These are phyloP conservation scores for Characodon lateralis DNA, from an alignment of 2,797 vertebrate genomes.

Conservation along the genomic window DNA sequence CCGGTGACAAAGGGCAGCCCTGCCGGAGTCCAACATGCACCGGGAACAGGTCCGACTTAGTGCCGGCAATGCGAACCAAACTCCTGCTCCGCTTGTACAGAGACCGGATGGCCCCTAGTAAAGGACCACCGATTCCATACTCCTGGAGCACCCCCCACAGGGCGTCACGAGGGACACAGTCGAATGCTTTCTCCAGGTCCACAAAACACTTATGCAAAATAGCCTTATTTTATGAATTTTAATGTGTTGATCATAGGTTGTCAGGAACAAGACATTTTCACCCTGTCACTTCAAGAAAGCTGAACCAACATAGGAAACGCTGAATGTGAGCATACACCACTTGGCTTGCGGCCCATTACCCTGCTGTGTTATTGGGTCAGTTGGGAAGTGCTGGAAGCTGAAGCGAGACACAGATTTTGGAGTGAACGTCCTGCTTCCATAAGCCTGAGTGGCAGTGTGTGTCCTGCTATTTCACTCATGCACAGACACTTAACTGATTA, in stretches of 20 bases:
- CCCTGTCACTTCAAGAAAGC: conserved; percentile 17
- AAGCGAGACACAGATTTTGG: conserved; percentile 44
- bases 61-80: too few relatives aligned
- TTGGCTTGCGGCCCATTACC: conserved; percentile 39
- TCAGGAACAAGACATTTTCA: conserved; percentile 27
- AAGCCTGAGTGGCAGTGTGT: conserved; percentile 22
- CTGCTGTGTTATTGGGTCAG: conserved; percentile 53
- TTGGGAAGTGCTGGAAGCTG: conserved; percentile 35
- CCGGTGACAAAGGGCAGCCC: too few relatives aligned
- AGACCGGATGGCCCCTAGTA: too few relatives aligned
- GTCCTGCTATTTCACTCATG: conserved; percentile 26
- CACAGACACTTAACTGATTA: conserved; percentile 44
- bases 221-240: conserved; percentile 22
- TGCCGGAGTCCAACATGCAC: too few relatives aligned
- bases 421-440: conserved; percentile 35
- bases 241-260: conserved; percentile 18
- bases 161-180: too few relatives aligned
- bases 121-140: too few relatives aligned
- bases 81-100: too few relatives aligned
- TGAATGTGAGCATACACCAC: conserved; percentile 24
- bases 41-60: too few relatives aligned
- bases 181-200: too few relatives aligned
- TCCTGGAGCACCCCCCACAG: too few relatives aligned
- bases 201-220: too few relatives aligned
- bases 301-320: conserved; percentile 25